Evolutionary conservation across 2,888 invertebrate genomes (phyloP), one percentile per base, ranked within the genome.

Genomic region (Drosophila anomelani): DNA sequence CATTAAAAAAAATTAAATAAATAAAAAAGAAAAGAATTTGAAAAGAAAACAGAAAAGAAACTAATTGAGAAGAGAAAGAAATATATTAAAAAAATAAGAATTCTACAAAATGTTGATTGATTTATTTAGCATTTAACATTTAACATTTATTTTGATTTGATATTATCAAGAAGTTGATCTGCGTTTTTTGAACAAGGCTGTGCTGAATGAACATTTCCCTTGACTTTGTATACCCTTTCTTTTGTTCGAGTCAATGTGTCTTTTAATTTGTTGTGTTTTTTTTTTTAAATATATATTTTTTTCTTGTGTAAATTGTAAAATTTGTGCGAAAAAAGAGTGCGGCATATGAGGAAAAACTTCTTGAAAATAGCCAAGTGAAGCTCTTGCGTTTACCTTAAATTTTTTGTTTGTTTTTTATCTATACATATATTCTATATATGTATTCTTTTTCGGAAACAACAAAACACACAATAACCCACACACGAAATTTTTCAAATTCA

Each of bases 171-270:
- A 96, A 97, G 96, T 97, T 97, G 96, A 97, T 96, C 96, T 96
- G 96, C 96, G 96, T 96, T 96, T 96, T 95, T 96, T 95, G 95
- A 96, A 96, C 95, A 95, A 95, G 95, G 95, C 95, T 95, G 95
- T 94, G 94, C 95, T 94, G 91, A 90, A 80, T 79, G 80, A 67
- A 76, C 64, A 43, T 62, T 60, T 68, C 71, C 79, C 81, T 70
- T 81, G 80, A 81, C 80, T 68, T 68, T 66, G 67, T 68, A 75
- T 79, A 71, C 69, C 68, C 68, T 66, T 71, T 77, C 66, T 60
- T 74, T 77, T 60, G 69, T 79, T 79, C 58, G 62, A 63, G 29
- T 61, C 56, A 55, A 57, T 68, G 54, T 70, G 46, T 38, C 47
- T 58, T 73, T 66, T 59, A 49, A 41, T 47, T 60, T 62, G 44